Percentiles rank a stretch among this genome's conserved stretches.
phyloP scores from a whole-genome alignment of 1,140 invertebrate species.

The Hycleus phaleratus region DNA sequence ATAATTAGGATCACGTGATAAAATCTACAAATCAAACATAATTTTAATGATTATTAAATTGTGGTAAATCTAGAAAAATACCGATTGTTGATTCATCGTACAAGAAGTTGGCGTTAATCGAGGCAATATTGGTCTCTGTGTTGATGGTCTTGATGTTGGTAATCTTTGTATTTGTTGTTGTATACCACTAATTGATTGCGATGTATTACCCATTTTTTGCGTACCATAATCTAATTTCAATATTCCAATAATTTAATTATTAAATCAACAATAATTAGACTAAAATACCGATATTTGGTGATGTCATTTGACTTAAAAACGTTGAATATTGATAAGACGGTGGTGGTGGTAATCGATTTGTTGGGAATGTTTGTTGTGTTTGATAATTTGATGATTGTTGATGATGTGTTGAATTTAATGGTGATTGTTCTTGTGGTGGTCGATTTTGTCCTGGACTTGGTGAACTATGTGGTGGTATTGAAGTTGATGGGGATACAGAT shows the following conservation, averaged over 20 bases:
- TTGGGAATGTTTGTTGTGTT: slow-evolving; percentile 4
- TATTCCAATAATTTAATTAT: no score
- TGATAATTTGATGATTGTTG: slow-evolving; percentile 23
- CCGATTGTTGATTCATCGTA: slow-evolving; percentile 32
- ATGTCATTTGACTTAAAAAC: no score
- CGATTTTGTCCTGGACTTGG: slow-evolving; percentile 35
- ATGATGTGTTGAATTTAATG: slow-evolving; percentile 31
- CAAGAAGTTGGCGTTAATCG: slow-evolving; percentile 21
- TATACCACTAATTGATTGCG: slow-evolving; percentile 23
- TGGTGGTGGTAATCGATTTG: slow-evolving; percentile 24
- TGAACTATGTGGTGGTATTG: slow-evolving; percentile 40
- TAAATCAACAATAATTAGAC: no score
- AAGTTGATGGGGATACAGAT: slow-evolving; percentile 42
- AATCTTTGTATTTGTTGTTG: slow-evolving; percentile 15
- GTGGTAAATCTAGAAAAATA: not conserved
- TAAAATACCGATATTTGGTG: no score
- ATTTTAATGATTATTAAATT: no score
- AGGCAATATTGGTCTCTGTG: slow-evolving; percentile 24
- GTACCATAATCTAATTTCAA: no score
- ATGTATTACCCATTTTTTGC: not conserved
- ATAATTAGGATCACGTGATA: not conserved
- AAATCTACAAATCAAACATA: not conserved
- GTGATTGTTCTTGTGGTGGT: slow-evolving; percentile 36
- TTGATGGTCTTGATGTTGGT: not conserved
- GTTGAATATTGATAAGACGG: not conserved